These are phyloP conservation scores for Cancer borealis DNA, from an alignment of 2,888 invertebrate genomes.

Conservation along the genomic window DNA sequence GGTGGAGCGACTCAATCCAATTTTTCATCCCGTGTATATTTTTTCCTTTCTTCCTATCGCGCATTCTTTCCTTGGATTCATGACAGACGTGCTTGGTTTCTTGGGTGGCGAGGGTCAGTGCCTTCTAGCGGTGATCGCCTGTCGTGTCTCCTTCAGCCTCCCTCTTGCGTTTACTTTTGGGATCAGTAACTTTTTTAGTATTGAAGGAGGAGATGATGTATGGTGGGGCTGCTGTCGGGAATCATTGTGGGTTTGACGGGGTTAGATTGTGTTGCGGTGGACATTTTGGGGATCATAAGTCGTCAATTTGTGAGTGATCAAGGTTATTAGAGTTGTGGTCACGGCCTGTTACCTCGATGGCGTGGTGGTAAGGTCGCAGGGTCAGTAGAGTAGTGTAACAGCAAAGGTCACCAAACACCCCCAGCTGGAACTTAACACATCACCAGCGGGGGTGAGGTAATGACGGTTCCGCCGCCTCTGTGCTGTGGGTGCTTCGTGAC, in stretches of 20 bases:
- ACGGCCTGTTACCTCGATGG: not conserved
- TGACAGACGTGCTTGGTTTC: not conserved
- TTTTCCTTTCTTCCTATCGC: not conserved
- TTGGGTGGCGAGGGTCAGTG: not conserved
- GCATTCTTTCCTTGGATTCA: not conserved
- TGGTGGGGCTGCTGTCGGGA: too few species aligned
- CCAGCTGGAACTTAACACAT: not conserved
- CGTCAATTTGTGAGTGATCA: too few species aligned
- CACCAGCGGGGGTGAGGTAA: not conserved
- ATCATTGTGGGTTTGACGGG: too few species aligned
- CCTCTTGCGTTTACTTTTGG: not conserved
- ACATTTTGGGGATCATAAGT: too few species aligned
- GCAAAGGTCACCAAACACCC: not conserved
- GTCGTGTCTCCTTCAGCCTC: not conserved
- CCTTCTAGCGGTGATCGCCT: not conserved
- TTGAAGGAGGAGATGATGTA: not conserved
- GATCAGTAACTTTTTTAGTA: not conserved
- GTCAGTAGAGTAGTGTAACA: not conserved
- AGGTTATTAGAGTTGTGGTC: not conserved
- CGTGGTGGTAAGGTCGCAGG: not conserved
- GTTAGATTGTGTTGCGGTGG: too few species aligned
- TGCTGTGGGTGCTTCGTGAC: not conserved
- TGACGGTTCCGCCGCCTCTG: not conserved
- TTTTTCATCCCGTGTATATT: not conserved
- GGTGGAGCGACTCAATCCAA: not conserved